phyloP scores from a whole-genome alignment of 23 tunicate species.

The Oikopleura albicans region DNA sequence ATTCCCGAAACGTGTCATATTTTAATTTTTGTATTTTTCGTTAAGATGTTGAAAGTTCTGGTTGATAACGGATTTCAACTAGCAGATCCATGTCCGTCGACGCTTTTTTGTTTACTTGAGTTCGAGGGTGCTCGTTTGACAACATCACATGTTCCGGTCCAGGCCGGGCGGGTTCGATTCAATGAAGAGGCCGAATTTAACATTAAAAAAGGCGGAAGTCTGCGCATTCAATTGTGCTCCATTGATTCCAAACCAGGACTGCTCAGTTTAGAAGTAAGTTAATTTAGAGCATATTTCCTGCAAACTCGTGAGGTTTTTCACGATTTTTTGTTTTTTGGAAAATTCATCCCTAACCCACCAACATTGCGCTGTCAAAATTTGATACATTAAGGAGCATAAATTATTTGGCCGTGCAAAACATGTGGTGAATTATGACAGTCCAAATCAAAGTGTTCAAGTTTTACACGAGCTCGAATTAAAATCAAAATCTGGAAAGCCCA shows the following conservation, averaged over 20 bases:
- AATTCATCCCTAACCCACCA: background rate
- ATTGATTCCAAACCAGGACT: background rate
- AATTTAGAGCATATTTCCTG: background rate
- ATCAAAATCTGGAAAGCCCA: background rate
- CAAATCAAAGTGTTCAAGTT: background rate
- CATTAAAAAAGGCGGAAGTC: background rate
- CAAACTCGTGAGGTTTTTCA: background rate
- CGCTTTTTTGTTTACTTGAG: background rate
- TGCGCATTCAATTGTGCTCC: background rate
- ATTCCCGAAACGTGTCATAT: too few species aligned
- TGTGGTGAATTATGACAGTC: background rate
- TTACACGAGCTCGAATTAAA: background rate
- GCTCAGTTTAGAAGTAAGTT: background rate
- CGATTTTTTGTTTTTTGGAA: background rate
- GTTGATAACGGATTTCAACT: background rate
- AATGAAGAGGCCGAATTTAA: background rate
- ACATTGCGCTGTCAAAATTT: too few species aligned
- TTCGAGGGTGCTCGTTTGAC: background rate
- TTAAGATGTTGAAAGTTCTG: background rate
- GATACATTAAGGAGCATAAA: background rate
- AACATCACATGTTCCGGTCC: background rate
- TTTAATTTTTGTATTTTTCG: too few species aligned
- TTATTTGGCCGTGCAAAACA: background rate
- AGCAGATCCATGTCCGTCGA: background rate
- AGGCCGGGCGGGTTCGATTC: background rate